These are phyloP conservation scores for Pseudomyrmex sp. DNA, from an alignment of 1,140 invertebrate genomes.

Conservation along the genomic window DNA sequence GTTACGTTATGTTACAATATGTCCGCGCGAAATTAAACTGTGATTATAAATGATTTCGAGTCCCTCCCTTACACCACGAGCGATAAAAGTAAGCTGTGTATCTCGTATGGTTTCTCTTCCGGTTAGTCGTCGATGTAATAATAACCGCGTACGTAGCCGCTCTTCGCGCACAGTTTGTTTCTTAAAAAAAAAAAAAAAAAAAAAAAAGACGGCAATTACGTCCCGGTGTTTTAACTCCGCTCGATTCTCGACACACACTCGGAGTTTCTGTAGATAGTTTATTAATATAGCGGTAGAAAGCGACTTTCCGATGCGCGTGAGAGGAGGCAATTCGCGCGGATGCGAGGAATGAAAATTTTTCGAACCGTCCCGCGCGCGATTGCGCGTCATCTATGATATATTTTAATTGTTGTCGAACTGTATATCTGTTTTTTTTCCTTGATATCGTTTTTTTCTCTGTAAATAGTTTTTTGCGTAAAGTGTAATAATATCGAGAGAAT, in stretches of 20 bases:
- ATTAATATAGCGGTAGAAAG: neutral
- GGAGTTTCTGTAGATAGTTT: constrained; percentile 22
- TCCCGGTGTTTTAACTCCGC: too few relatives aligned
- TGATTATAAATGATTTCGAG: constrained; percentile 50
- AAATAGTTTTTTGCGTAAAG: constrained; percentile 40
- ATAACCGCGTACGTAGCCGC: constrained; percentile 17
- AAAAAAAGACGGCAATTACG: too few relatives aligned
- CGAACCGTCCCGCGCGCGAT: constrained; percentile 36
- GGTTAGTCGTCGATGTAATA: constrained; percentile 33
- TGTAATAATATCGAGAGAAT: constrained; percentile 2
- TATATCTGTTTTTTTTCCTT: neutral
- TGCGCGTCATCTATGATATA: constrained; percentile 33
- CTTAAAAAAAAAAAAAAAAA: too few relatives aligned
- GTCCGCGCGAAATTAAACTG: constrained; percentile 26
- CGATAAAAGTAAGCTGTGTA: constrained; percentile 28
- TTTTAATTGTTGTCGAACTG: constrained; percentile 38
- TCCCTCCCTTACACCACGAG: constrained; percentile 15
- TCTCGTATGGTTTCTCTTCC: constrained; percentile 43
- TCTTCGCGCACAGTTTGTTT: neutral
- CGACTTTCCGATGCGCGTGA: constrained; percentile 2
- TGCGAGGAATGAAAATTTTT: constrained; percentile 24
- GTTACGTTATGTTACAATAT: neutral
- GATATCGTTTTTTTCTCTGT: constrained; percentile 28
- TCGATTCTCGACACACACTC: constrained; percentile 5
- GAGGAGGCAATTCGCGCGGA: constrained; percentile 14